Evolutionary conservation across 1,140 invertebrate genomes (phyloP).

Genomic region (Littorina saxatilis): DNA sequence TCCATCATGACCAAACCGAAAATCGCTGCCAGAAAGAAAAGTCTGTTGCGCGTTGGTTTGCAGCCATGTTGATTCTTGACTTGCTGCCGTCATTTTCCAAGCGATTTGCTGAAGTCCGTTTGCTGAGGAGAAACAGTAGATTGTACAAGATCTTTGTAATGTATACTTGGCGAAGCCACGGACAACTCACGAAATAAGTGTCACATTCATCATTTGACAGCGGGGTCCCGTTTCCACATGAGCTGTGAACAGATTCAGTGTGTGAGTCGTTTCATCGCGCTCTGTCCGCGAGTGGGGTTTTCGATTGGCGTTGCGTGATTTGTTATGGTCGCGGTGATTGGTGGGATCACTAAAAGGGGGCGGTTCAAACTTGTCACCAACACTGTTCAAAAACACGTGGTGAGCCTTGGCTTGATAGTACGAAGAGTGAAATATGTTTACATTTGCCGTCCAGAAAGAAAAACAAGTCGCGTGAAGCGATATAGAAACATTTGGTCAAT

Average conservation of each 20-base stretch:
- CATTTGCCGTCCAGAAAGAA: not conserved
- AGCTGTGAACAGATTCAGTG: not conserved
- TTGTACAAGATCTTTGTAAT: no score
- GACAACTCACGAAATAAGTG: not conserved
- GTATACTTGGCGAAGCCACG: no score
- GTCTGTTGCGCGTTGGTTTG: no score
- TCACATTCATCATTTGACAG: not conserved
- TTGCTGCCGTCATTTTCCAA: not conserved
- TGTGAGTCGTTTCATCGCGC: not conserved
- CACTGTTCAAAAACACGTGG: not conserved
- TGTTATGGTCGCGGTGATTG: not conserved
- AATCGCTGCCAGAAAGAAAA: no score
- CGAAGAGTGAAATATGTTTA: no score
- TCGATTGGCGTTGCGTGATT: not conserved
- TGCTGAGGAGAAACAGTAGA: no score
- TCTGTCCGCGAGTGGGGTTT: not conserved
- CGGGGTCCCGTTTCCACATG: not conserved
- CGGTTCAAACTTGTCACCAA: not conserved
- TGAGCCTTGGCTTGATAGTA: no score
- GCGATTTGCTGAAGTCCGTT: not conserved
- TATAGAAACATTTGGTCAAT: no score
- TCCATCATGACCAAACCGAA: not conserved
- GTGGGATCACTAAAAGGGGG: not conserved
- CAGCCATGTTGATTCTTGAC: not conserved
- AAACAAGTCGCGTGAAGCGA: not conserved